These are phyloP conservation scores for Anguilla megastoma DNA, from an alignment of 2,797 vertebrate species.

Conservation along the genomic window DNA sequence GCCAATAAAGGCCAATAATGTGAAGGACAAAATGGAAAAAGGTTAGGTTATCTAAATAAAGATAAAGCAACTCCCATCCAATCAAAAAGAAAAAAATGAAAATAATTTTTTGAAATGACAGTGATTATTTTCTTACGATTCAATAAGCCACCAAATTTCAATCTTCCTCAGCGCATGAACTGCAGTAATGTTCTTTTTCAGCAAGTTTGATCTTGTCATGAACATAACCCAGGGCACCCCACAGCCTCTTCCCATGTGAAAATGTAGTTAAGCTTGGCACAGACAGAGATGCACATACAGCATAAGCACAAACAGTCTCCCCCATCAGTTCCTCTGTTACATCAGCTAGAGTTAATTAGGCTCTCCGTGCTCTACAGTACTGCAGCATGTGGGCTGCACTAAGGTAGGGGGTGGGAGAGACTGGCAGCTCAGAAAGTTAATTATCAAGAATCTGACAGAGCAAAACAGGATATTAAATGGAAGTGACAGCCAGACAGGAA, in stretches of 20 bases:
- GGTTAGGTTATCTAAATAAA: background rate
- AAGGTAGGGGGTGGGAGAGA: background rate
- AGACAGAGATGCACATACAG: background rate
- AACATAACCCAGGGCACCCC: background rate
- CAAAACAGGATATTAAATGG: background rate
- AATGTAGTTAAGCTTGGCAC: background rate
- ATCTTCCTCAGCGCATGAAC: background rate
- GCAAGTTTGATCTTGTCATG: background rate
- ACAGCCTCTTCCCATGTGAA: conserved; percentile 7
- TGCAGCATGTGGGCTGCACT: background rate
- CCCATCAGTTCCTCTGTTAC: background rate
- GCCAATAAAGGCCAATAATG: background rate
- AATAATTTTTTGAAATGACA: background rate
- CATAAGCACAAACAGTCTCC: background rate
- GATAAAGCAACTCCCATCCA: background rate
- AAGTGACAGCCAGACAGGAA: conserved; percentile 20
- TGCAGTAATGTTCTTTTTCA: background rate
- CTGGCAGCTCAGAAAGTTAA: background rate
- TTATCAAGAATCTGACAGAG: conserved; percentile 7
- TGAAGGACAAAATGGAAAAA: background rate
- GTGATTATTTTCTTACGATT: background rate
- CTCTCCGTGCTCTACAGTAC: background rate
- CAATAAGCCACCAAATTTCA: background rate
- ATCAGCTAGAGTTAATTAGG: conserved; percentile 18
- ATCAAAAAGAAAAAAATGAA: too few relatives aligned